Evolutionary conservation across 2,113 vertebrate genomes (phyloP).

Genomic region (Sorex fumeus): DNA sequence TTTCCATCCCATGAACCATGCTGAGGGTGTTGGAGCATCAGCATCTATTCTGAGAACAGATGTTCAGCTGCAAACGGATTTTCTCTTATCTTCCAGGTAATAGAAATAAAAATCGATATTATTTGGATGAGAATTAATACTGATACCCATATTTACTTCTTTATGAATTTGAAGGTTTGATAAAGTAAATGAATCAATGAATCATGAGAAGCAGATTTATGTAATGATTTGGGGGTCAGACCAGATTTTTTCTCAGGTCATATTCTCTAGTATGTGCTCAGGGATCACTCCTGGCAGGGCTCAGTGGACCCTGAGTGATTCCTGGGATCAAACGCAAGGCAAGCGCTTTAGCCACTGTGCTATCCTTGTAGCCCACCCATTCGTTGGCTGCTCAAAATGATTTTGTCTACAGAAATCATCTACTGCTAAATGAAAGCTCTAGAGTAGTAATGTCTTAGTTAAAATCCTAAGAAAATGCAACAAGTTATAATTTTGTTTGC

Average conservation of each 20-base stretch:
- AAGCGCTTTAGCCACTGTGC: no score
- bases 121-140: background rate
- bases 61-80: background rate
- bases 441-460: background rate
- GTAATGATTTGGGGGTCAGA: no score
- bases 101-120: background rate
- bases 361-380: no score
- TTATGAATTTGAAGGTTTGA: background rate
- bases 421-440: background rate
- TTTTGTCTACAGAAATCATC: background rate
- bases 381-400: constrained; percentile 2
- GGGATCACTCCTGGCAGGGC: no score
- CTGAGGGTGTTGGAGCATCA: background rate
- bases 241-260: no score
- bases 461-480: background rate
- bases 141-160: background rate
- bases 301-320: no score
- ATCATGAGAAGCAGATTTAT: background rate
- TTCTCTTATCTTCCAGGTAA: background rate
- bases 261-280: no score
- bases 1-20: no score
- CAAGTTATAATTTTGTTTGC: background rate
- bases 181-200: background rate
- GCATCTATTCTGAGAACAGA: background rate
- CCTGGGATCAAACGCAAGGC: no score